Evolutionary conservation across 2,113 vertebrate genomes (phyloP), one percentile per base, ranked within the genome.

Genomic region (Scatophagus argus): DNA sequence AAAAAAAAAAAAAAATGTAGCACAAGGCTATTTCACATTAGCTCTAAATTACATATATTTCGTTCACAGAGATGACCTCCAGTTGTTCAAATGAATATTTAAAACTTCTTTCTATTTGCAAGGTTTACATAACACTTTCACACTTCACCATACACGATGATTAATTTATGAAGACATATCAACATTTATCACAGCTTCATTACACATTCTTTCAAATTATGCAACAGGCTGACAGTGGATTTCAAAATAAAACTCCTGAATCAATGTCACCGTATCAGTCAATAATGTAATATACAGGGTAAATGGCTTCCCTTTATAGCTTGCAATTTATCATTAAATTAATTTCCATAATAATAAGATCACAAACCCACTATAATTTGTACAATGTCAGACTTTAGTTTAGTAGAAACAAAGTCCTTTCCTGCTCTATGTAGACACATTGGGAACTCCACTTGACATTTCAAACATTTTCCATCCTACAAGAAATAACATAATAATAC

Each of bases 11-110:
- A 39, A 21, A 25, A 54, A 62, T 2, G 8, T 8, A 38, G 29
- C 19, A 63, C 47, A 77, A 68, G 34, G 74, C 27, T 0, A 11
- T 58, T 21, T 75, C 36, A 71, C 29, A 79, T 81, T 69, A 83
- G 36, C 23, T 23, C 58, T 31, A 56, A 83, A 77, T 87, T 54
- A 77, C 25, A 77, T 38, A 56, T 36, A 78, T 66, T 79, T 66
- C 19, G 34, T 46, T 32, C 31, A 14, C 14, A 66, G 34, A 12
- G 5, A 39, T 78, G 73, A 80, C 68, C 63, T 66, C 19, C 17
- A 9, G 51, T 70, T 62, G 13, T 82, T 59, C 19, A 27, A 49
- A 76, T 66, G 21, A 79, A 69, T 58, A 58, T 21, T 64, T 36
- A 83, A 68, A 60, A n/a, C 25, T 13, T 64, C 41, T 67, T 70